Evolutionary conservation across 1,140 invertebrate species (phyloP).

Genomic region (Argopecten irradians): DNA sequence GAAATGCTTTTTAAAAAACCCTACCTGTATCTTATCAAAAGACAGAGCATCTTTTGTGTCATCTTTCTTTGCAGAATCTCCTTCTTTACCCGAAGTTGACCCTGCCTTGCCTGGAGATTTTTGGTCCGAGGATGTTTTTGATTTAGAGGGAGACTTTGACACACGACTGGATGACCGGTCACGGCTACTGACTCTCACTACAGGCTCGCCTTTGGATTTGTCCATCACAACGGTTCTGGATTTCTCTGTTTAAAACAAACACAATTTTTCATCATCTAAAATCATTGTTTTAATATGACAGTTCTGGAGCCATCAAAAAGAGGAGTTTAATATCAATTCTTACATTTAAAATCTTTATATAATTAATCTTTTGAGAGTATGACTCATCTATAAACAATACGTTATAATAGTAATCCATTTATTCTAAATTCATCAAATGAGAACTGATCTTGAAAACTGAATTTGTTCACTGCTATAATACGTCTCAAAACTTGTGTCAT

Average conservation of each 20-base stretch:
- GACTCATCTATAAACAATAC: constrained; percentile 10
- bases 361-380: constrained; percentile 6
- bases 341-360: constrained; percentile 20
- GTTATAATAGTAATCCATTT: background rate
- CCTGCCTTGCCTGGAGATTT: constrained; percentile 32
- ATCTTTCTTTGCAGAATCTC: constrained; percentile 15
- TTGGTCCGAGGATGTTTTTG: constrained; percentile 30
- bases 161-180: background rate
- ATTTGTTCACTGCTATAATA: background rate
- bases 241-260: constrained; percentile 49
- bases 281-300: constrained; percentile 36
- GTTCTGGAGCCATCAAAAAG: constrained; percentile 57
- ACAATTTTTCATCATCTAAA: constrained; percentile 33
- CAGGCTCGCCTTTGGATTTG: constrained; percentile 58
- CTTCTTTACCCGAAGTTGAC: constrained; percentile 10
- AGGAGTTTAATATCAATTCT: constrained; percentile 36
- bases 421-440: background rate
- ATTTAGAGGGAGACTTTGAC: background rate
- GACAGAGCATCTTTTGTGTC: constrained; percentile 68
- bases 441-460: background rate
- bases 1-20: background rate
- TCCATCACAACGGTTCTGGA: constrained; percentile 58
- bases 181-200: constrained; percentile 40
- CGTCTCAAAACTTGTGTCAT: background rate
- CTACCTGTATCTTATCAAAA: constrained; percentile 74